Evolutionary conservation across 2,888 invertebrate species (phyloP).

Genomic region (Agrenia bidenticulata): DNA sequence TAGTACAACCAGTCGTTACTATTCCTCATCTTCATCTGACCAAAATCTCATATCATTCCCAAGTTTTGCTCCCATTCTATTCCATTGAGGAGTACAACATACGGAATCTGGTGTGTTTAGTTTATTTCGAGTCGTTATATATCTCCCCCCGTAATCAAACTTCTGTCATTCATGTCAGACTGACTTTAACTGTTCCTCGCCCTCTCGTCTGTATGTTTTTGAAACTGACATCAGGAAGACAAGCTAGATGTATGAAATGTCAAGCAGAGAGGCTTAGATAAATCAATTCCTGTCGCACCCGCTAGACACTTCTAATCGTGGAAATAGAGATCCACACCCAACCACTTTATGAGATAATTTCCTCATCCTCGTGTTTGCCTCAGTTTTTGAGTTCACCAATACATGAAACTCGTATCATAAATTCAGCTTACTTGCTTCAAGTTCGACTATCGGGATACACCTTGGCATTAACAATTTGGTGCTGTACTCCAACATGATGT

Average conservation of each 20-base stretch:
- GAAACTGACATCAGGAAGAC: background rate
- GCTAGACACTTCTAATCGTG: constrained; percentile 3
- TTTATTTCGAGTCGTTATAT: background rate
- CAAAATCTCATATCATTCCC: too few relatives aligned
- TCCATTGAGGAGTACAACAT: too few relatives aligned
- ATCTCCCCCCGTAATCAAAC: background rate
- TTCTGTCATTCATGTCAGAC: background rate
- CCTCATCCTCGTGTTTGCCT: background rate
- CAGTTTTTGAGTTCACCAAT: background rate
- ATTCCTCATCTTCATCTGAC: too few relatives aligned
- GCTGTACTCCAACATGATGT: too few relatives aligned
- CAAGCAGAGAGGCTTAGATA: background rate
- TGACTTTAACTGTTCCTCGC: background rate
- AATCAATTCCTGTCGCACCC: constrained; percentile 10
- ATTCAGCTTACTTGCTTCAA: too few relatives aligned
- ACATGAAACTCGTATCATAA: background rate
- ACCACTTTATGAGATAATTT: constrained; percentile 10
- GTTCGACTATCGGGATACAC: too few relatives aligned
- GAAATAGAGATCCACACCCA: constrained; percentile 7
- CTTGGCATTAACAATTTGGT: too few relatives aligned
- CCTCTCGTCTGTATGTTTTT: background rate
- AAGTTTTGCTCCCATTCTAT: too few relatives aligned
- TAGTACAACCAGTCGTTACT: too few relatives aligned
- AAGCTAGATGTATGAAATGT: constrained; percentile 1
- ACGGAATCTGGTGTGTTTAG: background rate